phyloP scores from a whole-genome alignment of 2,797 vertebrate species.

The Choloepus didactylus region DNA sequence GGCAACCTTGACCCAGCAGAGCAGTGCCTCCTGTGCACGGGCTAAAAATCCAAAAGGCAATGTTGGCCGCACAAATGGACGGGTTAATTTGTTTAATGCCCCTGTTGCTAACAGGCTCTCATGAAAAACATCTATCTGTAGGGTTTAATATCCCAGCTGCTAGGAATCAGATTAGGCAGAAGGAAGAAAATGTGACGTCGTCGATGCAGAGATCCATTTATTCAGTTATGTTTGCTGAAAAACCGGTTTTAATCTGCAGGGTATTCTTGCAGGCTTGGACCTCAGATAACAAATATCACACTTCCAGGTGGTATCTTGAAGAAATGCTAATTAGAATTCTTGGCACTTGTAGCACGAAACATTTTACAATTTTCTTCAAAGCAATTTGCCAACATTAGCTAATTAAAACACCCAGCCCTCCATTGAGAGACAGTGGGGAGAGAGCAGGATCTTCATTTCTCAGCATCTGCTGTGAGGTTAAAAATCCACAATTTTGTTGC shows the following conservation, averaged over 20 bases:
- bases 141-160: conserved; percentile 68
- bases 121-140: not conserved
- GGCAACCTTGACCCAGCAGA: conserved; percentile 77
- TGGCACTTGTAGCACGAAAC: conserved; percentile 75
- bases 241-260: not conserved
- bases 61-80: conserved; percentile 39
- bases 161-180: not conserved
- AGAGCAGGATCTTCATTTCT: conserved; percentile 32
- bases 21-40: conserved; percentile 61
- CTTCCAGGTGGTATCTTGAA: conserved; percentile 83
- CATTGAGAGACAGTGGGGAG: conserved; percentile 50
- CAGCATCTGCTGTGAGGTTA: conserved; percentile 52
- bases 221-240: conserved; percentile 59
- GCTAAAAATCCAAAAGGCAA: conserved; percentile 67
- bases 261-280: conserved; percentile 60
- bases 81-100: conserved; percentile 78
- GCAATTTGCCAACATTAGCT: conserved; percentile 83
- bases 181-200: conserved; percentile 60
- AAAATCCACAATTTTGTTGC: conserved; percentile 30
- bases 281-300: conserved; percentile 46
- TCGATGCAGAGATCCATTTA: not conserved
- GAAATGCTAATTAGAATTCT: conserved; percentile 79
- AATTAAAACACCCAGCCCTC: conserved; percentile 80
- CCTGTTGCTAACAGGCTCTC: not conserved
- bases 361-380: conserved; percentile 80